Base-by-base conservation (phyloP, 2,888 invertebrate genomes). In the Dryocosmus kuriphilus region DNA sequence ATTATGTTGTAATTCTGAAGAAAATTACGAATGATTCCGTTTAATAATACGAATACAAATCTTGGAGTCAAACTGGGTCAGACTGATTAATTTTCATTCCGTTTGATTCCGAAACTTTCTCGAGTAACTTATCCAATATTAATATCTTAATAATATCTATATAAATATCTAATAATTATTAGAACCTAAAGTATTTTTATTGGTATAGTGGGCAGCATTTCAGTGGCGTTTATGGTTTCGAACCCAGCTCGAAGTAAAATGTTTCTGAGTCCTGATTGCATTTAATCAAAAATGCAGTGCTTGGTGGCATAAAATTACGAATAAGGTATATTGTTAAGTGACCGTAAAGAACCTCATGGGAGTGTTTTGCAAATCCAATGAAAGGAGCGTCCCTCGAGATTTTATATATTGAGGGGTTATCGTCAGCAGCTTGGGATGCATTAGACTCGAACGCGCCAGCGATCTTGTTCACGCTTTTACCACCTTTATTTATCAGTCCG, bases 401-500 rank as follows among this genome's bases (percentile, higher is more conserved):
- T 35, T 16, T 63, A n/a, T 63, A 32, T 35, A 63, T 63, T 11
- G 30, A 35, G 30, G 35, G 32, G 35, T 8, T 63, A 63, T 63
- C 63, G 35, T 35, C n/a, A 22, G 11, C 2, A 35, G 35, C n/a
- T 14, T 38, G 63, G 63, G n/a, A 63, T 63, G 35, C 32, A 30
- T 62, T 62, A n/a, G 32, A 62, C 22, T n/a, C 35, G n/a, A 38
- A 35, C 6, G 63, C 22, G 32, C 32, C 63, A 35, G 35, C 35
- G 2, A 35, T 35, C 35, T 63, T 63, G 63, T 63, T 63, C 35
- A 35, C 35, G 32, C 63, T 63, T 63, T 63, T 35, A 35, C 35
- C 35, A 5, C 63, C 35, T 63, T 63, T 63, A 63, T 63, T 63
- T 63, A 63, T 63, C 63, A 35, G 35, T 4, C 63, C 35, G 22